Conservation (phyloP, 2,888 invertebrate species). For the Strigamia crassipes region DNA sequence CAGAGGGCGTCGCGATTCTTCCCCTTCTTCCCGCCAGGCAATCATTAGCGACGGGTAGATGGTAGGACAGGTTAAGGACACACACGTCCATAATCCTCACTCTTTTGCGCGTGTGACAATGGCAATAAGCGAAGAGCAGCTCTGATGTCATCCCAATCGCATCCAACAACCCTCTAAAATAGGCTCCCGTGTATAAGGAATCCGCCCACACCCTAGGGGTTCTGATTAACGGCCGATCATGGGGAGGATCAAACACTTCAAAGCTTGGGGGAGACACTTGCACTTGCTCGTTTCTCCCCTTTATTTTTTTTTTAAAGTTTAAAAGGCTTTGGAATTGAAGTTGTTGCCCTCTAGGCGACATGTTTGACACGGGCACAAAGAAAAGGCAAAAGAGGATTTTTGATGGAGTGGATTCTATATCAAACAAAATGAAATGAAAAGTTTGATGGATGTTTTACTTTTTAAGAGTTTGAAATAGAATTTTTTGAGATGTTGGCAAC, state of each 20-base stretch:
- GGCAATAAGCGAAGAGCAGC: slow-evolving; percentile 23
- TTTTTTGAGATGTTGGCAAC: not conserved
- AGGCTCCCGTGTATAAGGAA: slow-evolving; percentile 31
- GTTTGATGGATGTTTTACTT: not conserved
- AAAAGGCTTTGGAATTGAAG: slow-evolving; percentile 39
- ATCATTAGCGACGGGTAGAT: slow-evolving; percentile 29
- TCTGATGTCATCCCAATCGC: slow-evolving; percentile 32
- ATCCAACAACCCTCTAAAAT: slow-evolving; percentile 10
- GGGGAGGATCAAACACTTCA: slow-evolving; percentile 42
- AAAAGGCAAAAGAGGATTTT: slow-evolving; percentile 36
- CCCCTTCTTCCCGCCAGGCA: slow-evolving; percentile 40
- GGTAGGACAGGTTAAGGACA: slow-evolving; percentile 23
- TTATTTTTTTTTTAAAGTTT: slow-evolving; percentile 34
- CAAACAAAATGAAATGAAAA: slow-evolving; percentile 24
- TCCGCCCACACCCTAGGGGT: slow-evolving; percentile 35
- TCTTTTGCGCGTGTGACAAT: slow-evolving; percentile 22
- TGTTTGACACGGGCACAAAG: slow-evolving; percentile 35
- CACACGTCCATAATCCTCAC: slow-evolving; percentile 37
- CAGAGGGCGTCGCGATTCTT: slow-evolving; percentile 25
- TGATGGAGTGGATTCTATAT: slow-evolving; percentile 29
- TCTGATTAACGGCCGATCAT: slow-evolving; percentile 42
- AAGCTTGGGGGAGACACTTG: slow-evolving; percentile 40
- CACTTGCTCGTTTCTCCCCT: slow-evolving; percentile 36
- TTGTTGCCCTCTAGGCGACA: slow-evolving; percentile 40
- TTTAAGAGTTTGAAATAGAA: not conserved